A percentile compares a stretch with the other conserved stretches of the same genome.
Evolutionary conservation across 2,113 vertebrate species (phyloP).

Genomic region (Anarrhichthys ocellatus): DNA sequence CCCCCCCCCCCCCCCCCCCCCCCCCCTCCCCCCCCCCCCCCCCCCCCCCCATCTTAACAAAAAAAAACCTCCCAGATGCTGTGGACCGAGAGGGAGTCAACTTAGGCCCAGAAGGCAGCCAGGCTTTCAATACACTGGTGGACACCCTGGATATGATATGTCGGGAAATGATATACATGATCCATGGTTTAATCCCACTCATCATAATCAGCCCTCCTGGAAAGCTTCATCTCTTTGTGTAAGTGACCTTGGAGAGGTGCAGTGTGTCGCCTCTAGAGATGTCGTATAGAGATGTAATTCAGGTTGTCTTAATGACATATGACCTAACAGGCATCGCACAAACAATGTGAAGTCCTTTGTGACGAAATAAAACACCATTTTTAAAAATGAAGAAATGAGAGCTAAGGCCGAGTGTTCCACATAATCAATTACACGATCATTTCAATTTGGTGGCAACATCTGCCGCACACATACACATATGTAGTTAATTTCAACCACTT

Average conservation of each 20-base stretch:
- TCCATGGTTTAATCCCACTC: not conserved
- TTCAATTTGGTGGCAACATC: not conserved
- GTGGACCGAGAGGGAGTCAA: not conserved
- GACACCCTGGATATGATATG: not conserved
- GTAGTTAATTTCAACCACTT: not conserved
- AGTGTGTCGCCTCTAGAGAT: not conserved
- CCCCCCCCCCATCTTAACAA: not conserved
- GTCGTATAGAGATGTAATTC: constrained; percentile 1
- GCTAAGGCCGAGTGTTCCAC: not conserved
- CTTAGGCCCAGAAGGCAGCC: not conserved
- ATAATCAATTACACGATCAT: not conserved
- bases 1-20: no score
- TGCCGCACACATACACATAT: not conserved
- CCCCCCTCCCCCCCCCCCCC: no score
- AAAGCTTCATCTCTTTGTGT: not conserved
- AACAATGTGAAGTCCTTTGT: not conserved
- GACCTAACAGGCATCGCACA: not conserved
- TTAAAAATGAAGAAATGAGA: not conserved
- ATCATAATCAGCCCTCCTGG: not conserved
- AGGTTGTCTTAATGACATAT: not conserved
- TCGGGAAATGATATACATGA: not conserved
- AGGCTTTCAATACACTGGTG: not conserved
- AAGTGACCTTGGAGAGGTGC: constrained; percentile 17
- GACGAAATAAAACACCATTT: not conserved
- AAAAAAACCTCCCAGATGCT: not conserved